Base-by-base conservation (phyloP, 2,888 invertebrate species). In the Agrochola macilenta region DNA sequence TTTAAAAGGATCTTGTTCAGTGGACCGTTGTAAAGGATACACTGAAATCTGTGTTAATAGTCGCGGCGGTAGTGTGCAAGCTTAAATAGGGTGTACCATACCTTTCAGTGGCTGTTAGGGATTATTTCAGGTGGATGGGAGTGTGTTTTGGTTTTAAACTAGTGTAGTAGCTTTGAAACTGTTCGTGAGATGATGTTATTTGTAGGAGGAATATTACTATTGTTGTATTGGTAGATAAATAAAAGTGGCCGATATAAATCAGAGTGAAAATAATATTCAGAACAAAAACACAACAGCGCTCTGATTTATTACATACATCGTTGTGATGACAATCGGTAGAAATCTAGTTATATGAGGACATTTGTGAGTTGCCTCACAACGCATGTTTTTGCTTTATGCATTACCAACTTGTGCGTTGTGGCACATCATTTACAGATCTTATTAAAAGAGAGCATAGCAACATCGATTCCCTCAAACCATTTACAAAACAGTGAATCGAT, bases 11-110 rank as follows among this genome's bases (percentile, higher is more conserved):
- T 82, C 58, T 35, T 86, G 78, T 78, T 79, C 83, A 78, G 64
- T 73, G 61, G 35, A 84, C 73, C 86, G 76, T 60, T 43, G 66
- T 63, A 77, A 78, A 82, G 83, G 84, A 78, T 79, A 86, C 71
- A 73, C 35, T 70, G 86, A 79, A 84, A 83, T 84, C 83, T 79
- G 78, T 86, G 83, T 86, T 78, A 82, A 86, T 84, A 85, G 84
- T 70, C 74, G 70, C 26, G 52, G 49, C 49, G 52, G 65, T 54
- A 64, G 74, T 60, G 69, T 30, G 54, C 49, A 52, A 49, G 74
- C 72, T 85, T 85, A 85, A 64, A 74, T 85, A 77, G 54, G 69
- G 74, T 68, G 43, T 81, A 14, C 49, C 23, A 46, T 80, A 73
- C 81, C 70, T 70, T 83, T 76, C 72, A 60, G 46, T 76, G 74